Evolutionary conservation across 2,888 invertebrate species (phyloP).

Genomic region (Oxytorus armatus): DNA sequence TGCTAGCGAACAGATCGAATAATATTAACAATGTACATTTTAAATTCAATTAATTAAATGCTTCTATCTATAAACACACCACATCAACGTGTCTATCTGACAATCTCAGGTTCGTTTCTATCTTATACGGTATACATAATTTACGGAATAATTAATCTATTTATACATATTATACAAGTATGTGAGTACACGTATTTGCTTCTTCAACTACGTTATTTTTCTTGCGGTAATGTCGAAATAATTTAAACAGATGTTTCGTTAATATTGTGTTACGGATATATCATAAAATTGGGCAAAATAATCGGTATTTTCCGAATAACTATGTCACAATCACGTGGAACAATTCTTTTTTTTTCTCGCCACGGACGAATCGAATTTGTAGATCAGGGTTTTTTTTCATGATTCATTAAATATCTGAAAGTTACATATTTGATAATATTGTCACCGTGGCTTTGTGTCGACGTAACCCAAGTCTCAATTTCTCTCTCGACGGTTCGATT

Average conservation of each 20-base stretch:
- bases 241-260: too few species aligned
- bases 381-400: constrained; percentile 14
- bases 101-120: not conserved
- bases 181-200: too few species aligned
- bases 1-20: too few species aligned
- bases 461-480: constrained; percentile 47
- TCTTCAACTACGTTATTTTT: too few species aligned
- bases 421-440: constrained; percentile 59
- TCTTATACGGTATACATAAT: not conserved
- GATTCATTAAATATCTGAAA: constrained; percentile 30
- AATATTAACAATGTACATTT: not conserved
- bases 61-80: too few species aligned
- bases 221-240: too few species aligned
- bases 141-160: not conserved
- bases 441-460: constrained; percentile 16
- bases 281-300: too few species aligned
- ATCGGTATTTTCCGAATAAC: not conserved
- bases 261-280: too few species aligned
- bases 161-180: too few species aligned
- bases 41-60: not conserved
- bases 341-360: not conserved
- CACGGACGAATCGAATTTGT: constrained; percentile 26
- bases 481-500: constrained; percentile 27
- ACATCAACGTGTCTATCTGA: too few species aligned
- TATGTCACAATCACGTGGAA: not conserved